Base-by-base conservation (phyloP, 2,888 invertebrate species). In the Lasioglossum malachurum region DNA sequence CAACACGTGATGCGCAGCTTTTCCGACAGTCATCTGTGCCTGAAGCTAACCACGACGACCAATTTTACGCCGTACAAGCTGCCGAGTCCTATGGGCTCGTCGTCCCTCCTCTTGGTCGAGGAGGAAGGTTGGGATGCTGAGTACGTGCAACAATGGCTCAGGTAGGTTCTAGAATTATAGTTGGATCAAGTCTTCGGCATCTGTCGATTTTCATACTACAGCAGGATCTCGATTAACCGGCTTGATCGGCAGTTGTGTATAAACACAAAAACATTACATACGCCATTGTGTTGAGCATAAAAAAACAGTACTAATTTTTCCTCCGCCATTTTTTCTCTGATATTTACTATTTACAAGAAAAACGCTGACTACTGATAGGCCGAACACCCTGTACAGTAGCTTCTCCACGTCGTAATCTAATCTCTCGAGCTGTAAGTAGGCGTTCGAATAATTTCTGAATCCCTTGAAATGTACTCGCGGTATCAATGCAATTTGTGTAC, bases 141-240 rank as follows among this genome's bases (percentile, higher is more conserved):
- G 93, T 97, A 97, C 91, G 97, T 97, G 73, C 97, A 97, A 93
- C 97, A 97, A 93, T 97, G 97, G 97, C 95, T 97, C 78, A 96
- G 94, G 94, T 69, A 10, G 1, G 3, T 53, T 53, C 10, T 53
- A 53, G 0, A 2, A 49, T 49, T 49, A 49, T 16, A 49, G 49
- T 5, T 8, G 7, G 49, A 49, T 23, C 23, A 49, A 49, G 7
- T 7, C 49, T 7, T 19, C 49, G 23, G 49, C 5, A 19, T 5
- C 19, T 7, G 19, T 49, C 49, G 49, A 23, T 23, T 49, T 49
- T 49, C 7, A 7, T 19, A 19, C 49, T 19, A 41, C 41, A 12
- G 41, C 2, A 41, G 41, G 41, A 41, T 41, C 41, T 41, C 41
- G 41, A 41, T 41, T 1, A 41, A 41, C 41, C 10, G 41, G 10